These are phyloP conservation scores for Platycheirus rosarum DNA, from an alignment of 2,888 invertebrate species.

Conservation along the genomic window DNA sequence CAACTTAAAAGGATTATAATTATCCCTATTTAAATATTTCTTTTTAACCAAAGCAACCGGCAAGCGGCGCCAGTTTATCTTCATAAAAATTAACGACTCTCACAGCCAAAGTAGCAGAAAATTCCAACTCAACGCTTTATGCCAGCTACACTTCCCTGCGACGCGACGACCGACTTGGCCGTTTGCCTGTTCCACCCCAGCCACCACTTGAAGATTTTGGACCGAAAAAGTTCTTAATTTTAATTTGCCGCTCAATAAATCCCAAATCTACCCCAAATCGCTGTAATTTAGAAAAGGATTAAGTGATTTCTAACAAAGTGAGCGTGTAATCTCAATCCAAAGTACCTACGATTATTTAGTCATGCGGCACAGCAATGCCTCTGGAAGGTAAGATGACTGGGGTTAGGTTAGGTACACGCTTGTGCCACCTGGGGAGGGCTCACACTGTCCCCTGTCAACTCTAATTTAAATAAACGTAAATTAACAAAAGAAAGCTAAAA, in stretches of 20 bases:
- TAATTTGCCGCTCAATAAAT: slow-evolving; percentile 73
- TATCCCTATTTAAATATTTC: slow-evolving; percentile 53
- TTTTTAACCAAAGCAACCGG: slow-evolving; percentile 6
- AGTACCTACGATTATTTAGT: slow-evolving; percentile 66
- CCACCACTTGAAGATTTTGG: slow-evolving; percentile 52
- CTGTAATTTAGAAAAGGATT: slow-evolving; percentile 72
- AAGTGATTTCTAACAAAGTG: slow-evolving; percentile 70
- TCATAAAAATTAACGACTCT: slow-evolving; percentile 70
- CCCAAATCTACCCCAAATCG: slow-evolving; percentile 66
- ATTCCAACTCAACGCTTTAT: slow-evolving; percentile 30
- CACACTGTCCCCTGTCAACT: slow-evolving; percentile 57
- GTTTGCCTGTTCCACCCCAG: too few species aligned
- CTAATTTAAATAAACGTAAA: slow-evolving; percentile 59
- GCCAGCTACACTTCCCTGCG: background rate
- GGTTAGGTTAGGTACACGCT: background rate
- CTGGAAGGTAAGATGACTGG: background rate
- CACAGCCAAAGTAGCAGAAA: slow-evolving; percentile 1
- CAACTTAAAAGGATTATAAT: slow-evolving; percentile 65
- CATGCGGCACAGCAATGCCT: slow-evolving; percentile 33
- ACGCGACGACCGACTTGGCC: too few species aligned
- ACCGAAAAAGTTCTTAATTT: slow-evolving; percentile 66
- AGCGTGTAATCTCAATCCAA: slow-evolving; percentile 65
- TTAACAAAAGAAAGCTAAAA: slow-evolving; percentile 49
- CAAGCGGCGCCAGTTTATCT: slow-evolving; percentile 52
- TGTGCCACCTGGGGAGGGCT: slow-evolving; percentile 1